Evolutionary conservation across 1,140 invertebrate species (phyloP).

Genomic region (Brachionus paranguensis): DNA sequence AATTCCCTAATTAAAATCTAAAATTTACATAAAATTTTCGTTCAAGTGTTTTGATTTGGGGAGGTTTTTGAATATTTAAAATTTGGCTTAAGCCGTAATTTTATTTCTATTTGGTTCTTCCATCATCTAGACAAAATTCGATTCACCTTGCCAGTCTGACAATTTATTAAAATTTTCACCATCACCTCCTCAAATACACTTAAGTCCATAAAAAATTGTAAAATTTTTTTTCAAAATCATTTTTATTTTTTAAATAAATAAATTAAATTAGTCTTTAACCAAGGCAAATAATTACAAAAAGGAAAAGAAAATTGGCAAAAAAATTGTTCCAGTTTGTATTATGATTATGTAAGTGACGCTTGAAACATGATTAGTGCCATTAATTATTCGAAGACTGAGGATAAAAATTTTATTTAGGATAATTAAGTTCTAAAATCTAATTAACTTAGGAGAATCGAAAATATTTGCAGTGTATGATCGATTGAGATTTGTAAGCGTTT

Average conservation of each 20-base stretch:
- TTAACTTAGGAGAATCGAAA: background rate
- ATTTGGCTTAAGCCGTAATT: background rate
- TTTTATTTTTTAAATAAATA: background rate
- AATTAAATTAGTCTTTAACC: background rate
- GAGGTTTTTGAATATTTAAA: background rate
- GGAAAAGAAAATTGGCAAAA: background rate
- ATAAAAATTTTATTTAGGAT: background rate
- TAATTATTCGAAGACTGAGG: background rate
- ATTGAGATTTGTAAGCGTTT: background rate
- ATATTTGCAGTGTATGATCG: background rate
- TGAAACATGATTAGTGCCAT: background rate
- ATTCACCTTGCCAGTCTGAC: background rate
- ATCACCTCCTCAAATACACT: too few relatives aligned
- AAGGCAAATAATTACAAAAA: background rate
- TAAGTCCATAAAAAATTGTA: too few relatives aligned
- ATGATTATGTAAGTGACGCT: background rate
- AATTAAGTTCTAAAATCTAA: background rate
- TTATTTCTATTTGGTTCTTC: background rate
- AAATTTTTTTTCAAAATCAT: background rate
- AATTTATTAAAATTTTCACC: background rate
- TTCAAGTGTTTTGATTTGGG: background rate
- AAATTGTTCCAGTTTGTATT: background rate
- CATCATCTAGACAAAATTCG: background rate
- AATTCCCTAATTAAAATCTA: background rate
- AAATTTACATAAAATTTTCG: background rate